phyloP scores from a whole-genome alignment of 2,797 vertebrate species.

The Myripristis murdjan region DNA sequence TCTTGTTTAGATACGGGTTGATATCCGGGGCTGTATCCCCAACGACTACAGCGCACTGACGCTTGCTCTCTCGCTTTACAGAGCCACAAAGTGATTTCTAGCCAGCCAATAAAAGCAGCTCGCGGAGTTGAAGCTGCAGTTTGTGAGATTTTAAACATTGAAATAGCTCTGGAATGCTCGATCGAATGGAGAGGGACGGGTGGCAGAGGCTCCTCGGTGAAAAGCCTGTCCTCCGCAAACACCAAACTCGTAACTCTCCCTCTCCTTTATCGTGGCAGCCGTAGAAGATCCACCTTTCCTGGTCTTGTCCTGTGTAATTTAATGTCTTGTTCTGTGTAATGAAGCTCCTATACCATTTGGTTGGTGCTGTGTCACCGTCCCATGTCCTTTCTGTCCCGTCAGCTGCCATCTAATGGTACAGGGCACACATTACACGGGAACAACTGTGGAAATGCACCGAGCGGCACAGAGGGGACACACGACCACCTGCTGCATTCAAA shows the following conservation, averaged over 20 bases:
- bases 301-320: slow-evolving; percentile 1
- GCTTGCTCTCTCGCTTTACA: slow-evolving; percentile 20
- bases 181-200: not conserved
- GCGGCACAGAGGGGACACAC: no score
- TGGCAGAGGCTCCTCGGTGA: slow-evolving; percentile 6
- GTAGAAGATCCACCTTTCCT: not conserved
- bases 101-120: slow-evolving; percentile 38
- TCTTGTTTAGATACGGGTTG: slow-evolving; percentile 39
- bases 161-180: slow-evolving; percentile 14
- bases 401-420: no score
- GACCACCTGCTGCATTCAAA: no score
- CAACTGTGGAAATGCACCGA: no score
- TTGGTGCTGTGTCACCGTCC: no score
- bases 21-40: slow-evolving; percentile 17
- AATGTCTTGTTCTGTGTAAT: slow-evolving; percentile 8
- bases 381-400: no score
- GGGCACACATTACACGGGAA: no score
- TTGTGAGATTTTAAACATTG: slow-evolving; percentile 23
- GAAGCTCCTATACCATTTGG: not conserved
- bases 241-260: not conserved
- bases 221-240: slow-evolving; percentile 14
- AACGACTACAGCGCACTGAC: slow-evolving; percentile 10
- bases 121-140: slow-evolving; percentile 31
- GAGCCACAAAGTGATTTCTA: slow-evolving; percentile 23
- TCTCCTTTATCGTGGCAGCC: slow-evolving; percentile 5